Base-by-base conservation (phyloP, 2,888 invertebrate genomes). In the Gortyna flavago region DNA sequence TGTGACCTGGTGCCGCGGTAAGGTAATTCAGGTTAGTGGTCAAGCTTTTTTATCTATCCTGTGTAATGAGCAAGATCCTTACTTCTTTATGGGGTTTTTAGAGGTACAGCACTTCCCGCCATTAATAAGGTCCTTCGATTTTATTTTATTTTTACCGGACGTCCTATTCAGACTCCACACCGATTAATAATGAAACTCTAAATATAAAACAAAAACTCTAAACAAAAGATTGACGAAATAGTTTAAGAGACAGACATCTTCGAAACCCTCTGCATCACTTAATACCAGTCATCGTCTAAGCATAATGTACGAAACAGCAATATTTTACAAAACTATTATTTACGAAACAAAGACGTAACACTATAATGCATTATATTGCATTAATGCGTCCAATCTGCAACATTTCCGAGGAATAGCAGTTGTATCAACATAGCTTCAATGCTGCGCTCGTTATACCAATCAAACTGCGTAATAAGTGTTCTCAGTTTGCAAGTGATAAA, bases 371-470 rank as follows among this genome's bases (percentile, higher is more conserved):
- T 48, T 61, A 38, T 8, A 79, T 69, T 79, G 59, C 48, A 62
- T 51, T 62, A 62, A 70, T 57, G 16, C 18, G 2, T 62, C 16
- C 54, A 80, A 73, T 70, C 38, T 80, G 72, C 72, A 72, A 70
- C 81, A 73, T 80, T 21, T 70, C 65, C 11, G 32, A 29, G 16
- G 59, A 51, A 48, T 32, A 44, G 35, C 44, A 1, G 13, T 81
- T 72, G 35, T 66, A 84, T 70, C 80, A 84, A 61, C 54, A 80
- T 1, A 18, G 11, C 41, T 32, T 62, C n/a, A 62, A 41, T 41
- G 21, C 9, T 66, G 61, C 38, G 32, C 41, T 57, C 54, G 11
- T 69, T 72, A 67, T 3, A 51, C 9, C 69, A 61, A 51, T 73
- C 73, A 67, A 48, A 66, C 16, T 68, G 16, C 38, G 67, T 68